A percentile compares a stretch with the other conserved stretches of the same genome.
Evolutionary conservation across 2,888 invertebrate genomes (phyloP).

Genomic region (Gari tellinella): DNA sequence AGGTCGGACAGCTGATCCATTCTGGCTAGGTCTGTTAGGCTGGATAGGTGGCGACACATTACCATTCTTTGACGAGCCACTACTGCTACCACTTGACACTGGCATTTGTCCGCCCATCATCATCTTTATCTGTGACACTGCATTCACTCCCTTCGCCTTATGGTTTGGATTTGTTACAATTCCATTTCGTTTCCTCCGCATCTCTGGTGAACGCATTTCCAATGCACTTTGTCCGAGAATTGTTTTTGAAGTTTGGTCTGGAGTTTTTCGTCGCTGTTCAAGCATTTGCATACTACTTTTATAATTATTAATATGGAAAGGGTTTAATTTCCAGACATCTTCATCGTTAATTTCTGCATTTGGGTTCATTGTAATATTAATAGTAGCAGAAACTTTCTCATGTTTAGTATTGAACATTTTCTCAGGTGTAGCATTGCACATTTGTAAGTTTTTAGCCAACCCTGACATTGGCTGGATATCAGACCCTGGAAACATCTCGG

Average conservation of each 20-base stretch:
- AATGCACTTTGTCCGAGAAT: slow-evolving; percentile 74
- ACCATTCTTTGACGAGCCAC: slow-evolving; percentile 32
- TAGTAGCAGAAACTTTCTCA: slow-evolving; percentile 74
- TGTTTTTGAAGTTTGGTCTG: slow-evolving; percentile 67
- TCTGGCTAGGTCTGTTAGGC: slow-evolving; percentile 2
- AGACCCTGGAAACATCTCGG: slow-evolving; percentile 19
- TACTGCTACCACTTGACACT: slow-evolving; percentile 9
- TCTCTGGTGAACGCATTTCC: slow-evolving; percentile 81
- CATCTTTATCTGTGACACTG: slow-evolving; percentile 47
- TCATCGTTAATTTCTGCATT: slow-evolving; percentile 80
- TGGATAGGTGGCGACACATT: slow-evolving; percentile 16
- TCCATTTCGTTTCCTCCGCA: slow-evolving; percentile 82
- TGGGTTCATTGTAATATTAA: slow-evolving; percentile 80
- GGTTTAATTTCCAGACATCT: slow-evolving; percentile 81
- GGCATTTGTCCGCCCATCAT: slow-evolving; percentile 38
- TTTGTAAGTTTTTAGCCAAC: slow-evolving; percentile 15
- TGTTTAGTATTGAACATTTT: slow-evolving; percentile 70
- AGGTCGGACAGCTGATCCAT: slow-evolving; percentile 69
- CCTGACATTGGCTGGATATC: not conserved
- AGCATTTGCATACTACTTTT: slow-evolving; percentile 64
- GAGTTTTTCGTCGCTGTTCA: slow-evolving; percentile 61
- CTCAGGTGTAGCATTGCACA: slow-evolving; percentile 62
- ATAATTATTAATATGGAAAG: slow-evolving; percentile 68
- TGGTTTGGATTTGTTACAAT: slow-evolving; percentile 84
- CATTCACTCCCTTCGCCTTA: slow-evolving; percentile 71